These are phyloP conservation scores for Gorsachius goisagi DNA, from an alignment of 2,113 vertebrate species.

Conservation along the genomic window DNA sequence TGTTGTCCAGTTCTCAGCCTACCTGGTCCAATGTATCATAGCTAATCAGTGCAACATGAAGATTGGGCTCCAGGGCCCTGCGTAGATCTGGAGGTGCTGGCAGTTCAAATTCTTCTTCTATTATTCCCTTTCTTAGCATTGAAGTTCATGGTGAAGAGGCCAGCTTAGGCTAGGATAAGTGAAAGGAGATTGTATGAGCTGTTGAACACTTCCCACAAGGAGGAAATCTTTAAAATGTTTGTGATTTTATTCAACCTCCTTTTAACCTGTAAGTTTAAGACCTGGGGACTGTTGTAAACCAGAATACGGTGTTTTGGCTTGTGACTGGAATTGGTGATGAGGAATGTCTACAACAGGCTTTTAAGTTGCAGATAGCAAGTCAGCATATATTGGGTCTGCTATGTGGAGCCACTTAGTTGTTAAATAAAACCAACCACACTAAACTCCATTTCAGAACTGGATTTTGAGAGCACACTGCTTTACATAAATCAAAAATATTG, in stretches of 20 bases:
- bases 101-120: background rate
- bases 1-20: background rate
- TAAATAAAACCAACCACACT: background rate
- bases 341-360: background rate
- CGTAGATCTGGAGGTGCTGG: background rate
- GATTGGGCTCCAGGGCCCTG: background rate
- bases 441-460: background rate
- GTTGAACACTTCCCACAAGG: background rate
- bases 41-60: background rate
- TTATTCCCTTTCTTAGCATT: background rate
- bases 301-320: background rate
- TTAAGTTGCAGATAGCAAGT: background rate
- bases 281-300: background rate
- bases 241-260: background rate
- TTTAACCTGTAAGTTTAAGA: background rate
- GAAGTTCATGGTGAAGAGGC: background rate
- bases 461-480: background rate
- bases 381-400: background rate
- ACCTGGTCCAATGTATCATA: background rate
- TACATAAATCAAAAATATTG: background rate
- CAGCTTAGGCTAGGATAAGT: background rate
- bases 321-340: background rate
- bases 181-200: background rate
- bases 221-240: background rate
- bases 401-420: background rate